Conservation (phyloP, 2,888 invertebrate species). For the Acrobasis suavella region DNA sequence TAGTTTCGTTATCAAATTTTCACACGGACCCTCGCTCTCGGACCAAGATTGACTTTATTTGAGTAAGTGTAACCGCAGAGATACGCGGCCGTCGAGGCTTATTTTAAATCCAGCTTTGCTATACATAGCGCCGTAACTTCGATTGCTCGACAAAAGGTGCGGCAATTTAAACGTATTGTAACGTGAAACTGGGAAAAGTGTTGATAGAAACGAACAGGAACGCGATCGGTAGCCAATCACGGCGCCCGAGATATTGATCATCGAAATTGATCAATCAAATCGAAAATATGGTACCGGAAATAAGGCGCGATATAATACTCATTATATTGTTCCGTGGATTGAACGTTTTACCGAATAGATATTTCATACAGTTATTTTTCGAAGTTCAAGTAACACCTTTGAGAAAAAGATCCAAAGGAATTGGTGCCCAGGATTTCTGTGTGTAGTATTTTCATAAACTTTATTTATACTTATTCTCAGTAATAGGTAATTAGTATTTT, state of each 20-base stretch:
- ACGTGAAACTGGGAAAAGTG: conserved; percentile 59
- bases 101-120: conserved; percentile 49
- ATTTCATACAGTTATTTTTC: conserved; percentile 20
- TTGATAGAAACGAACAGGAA: conserved; percentile 50
- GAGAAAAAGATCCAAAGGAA: not conserved
- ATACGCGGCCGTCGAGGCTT: conserved; percentile 52
- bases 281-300: conserved; percentile 77
- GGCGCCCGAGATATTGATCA: conserved; percentile 75
- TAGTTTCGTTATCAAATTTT: conserved; percentile 82
- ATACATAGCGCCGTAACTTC: conserved; percentile 54
- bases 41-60: conserved; percentile 81
- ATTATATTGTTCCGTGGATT: conserved; percentile 63
- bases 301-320: conserved; percentile 70
- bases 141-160: conserved; percentile 43
- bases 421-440: not conserved
- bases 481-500: too few relatives aligned
- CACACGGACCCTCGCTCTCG: conserved; percentile 70
- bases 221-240: conserved; percentile 75
- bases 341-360: conserved; percentile 59
- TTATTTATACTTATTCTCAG: too few relatives aligned
- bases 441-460: not conserved
- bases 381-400: conserved; percentile 8
- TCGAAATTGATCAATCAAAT: conserved; percentile 81
- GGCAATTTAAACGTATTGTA: conserved; percentile 58
- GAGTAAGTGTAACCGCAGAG: conserved; percentile 77